These are phyloP conservation scores for Danio tinwini DNA, from an alignment of 2,797 vertebrate genomes.

Conservation along the genomic window DNA sequence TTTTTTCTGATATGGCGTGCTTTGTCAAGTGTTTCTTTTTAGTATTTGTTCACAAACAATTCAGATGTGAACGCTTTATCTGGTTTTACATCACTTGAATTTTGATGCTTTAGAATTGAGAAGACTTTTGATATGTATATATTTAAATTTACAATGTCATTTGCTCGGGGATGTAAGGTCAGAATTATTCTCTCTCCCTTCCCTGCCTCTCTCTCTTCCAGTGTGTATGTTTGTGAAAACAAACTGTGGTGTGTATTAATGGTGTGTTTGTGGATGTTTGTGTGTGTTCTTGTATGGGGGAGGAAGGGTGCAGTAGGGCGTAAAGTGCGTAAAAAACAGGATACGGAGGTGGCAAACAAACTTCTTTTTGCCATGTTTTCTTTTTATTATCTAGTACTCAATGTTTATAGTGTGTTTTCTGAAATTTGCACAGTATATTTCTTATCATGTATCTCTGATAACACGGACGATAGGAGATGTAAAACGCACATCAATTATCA, in stretches of 20 bases:
- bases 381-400: constrained; percentile 51
- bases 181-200: constrained; percentile 1
- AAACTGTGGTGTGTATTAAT: constrained; percentile 37
- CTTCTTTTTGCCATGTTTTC: constrained; percentile 70
- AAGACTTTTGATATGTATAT: neutral
- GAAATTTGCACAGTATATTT: constrained; percentile 28
- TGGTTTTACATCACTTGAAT: neutral
- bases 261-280: constrained; percentile 41
- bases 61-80: neutral
- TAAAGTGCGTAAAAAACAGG: constrained; percentile 79
- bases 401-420: constrained; percentile 37
- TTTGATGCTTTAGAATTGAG: neutral
- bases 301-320: constrained; percentile 72
- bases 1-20: constrained; percentile 4
- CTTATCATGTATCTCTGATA: constrained; percentile 49
- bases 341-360: constrained; percentile 78
- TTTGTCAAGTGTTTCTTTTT: neutral
- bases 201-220: neutral
- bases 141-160: constrained; percentile 18
- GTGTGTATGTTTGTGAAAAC: constrained; percentile 18
- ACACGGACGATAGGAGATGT: constrained; percentile 55
- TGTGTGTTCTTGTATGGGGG: constrained; percentile 53
- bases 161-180: neutral
- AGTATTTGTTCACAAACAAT: neutral
- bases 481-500: constrained; percentile 70